phyloP scores from a whole-genome alignment of 1,140 invertebrate species.

The Lethrus apterus region DNA sequence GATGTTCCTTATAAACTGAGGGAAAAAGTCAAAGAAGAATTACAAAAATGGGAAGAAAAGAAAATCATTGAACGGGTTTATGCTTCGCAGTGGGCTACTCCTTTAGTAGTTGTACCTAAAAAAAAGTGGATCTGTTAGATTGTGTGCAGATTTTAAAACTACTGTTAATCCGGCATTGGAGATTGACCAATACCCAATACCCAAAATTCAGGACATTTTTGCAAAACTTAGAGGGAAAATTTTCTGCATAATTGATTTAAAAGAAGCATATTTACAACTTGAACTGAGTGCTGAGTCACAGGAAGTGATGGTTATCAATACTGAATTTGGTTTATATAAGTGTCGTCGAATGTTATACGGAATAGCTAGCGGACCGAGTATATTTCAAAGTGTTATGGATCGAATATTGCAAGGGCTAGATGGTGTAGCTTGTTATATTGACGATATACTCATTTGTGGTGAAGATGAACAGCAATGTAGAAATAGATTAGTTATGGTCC shows the following conservation, averaged over 20 bases:
- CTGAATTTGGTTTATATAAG: too few relatives aligned
- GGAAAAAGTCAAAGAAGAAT: too few relatives aligned
- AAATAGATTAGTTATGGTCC: too few relatives aligned
- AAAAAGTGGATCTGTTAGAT: slow-evolving; percentile 26
- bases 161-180: slow-evolving; percentile 11
- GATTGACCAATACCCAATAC: slow-evolving; percentile 14
- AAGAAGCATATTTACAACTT: too few relatives aligned
- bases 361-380: slow-evolving; percentile 3
- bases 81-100: slow-evolving; percentile 42
- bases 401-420: slow-evolving; percentile 25
- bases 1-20: too few relatives aligned
- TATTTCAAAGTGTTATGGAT: slow-evolving; percentile 30
- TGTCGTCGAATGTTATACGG: slow-evolving; percentile 5
- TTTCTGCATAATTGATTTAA: too few relatives aligned
- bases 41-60: too few relatives aligned
- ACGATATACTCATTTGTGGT: slow-evolving; percentile 33
- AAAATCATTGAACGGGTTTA: too few relatives aligned
- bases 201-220: slow-evolving; percentile 16
- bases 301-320: too few relatives aligned
- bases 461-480: too few relatives aligned
- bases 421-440: slow-evolving; percentile 24
- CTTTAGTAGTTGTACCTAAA: slow-evolving; percentile 38
- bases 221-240: slow-evolving; percentile 7
- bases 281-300: too few relatives aligned
- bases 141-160: slow-evolving; percentile 13